These are phyloP conservation scores for Ctena decussata DNA, from an alignment of 2,888 invertebrate genomes.

Conservation along the genomic window DNA sequence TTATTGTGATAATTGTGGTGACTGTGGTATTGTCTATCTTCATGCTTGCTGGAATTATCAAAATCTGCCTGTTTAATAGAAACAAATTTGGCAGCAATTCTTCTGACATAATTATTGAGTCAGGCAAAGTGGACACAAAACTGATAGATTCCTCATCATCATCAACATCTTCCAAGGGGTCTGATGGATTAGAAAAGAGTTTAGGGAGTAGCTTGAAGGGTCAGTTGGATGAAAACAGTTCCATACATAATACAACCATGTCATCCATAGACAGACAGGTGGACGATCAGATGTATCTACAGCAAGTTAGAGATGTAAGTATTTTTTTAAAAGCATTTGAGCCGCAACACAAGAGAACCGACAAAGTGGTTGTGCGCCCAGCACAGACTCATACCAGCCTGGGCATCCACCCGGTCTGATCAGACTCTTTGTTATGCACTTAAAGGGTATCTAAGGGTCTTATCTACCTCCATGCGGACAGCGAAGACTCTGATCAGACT, in stretches of 20 bases:
- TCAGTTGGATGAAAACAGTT: conserved; percentile 44
- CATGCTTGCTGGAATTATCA: conserved; percentile 65
- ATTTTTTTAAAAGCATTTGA: too few species aligned
- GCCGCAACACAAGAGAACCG: too few species aligned
- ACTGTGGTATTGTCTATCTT: conserved; percentile 65
- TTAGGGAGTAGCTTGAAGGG: conserved; percentile 27
- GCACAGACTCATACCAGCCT: too few species aligned
- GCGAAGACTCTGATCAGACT: too few species aligned
- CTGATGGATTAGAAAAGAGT: conserved; percentile 35
- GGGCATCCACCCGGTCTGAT: too few species aligned
- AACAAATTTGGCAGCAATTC: conserved; percentile 30
- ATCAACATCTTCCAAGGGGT: conserved; percentile 42
- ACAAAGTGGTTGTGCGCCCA: too few species aligned
- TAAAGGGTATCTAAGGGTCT: too few species aligned
- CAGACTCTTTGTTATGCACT: too few species aligned
- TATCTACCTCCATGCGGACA: too few species aligned
- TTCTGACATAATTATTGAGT: conserved; percentile 45
- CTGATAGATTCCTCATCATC: conserved; percentile 51
- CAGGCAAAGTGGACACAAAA: conserved; percentile 41
- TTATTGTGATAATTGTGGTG: conserved; percentile 60
- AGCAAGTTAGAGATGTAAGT: conserved; percentile 53
- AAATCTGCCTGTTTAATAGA: conserved; percentile 59
- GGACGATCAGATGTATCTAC: conserved; percentile 40
- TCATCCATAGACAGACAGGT: conserved; percentile 41
- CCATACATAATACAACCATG: conserved; percentile 29